These are phyloP conservation scores for Stegana nigrithorax DNA, from an alignment of 2,888 invertebrate genomes.

Conservation along the genomic window DNA sequence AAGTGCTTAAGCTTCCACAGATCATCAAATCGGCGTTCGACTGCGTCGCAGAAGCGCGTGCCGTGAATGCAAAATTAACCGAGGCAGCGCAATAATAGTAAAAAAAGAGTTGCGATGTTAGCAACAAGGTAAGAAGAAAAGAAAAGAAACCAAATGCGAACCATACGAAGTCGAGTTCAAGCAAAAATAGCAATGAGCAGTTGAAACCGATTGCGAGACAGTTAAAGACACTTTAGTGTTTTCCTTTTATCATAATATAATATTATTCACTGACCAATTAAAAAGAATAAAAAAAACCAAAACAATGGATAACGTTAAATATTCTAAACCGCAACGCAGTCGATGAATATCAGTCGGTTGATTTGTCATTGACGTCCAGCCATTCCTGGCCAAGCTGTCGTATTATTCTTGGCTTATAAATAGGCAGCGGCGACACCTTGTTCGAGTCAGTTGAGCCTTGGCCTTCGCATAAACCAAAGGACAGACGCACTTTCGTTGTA, in stretches of 20 bases:
- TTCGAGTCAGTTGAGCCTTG: constrained; percentile 32
- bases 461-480: no score
- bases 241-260: constrained; percentile 30
- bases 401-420: constrained; percentile 45
- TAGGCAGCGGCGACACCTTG: constrained; percentile 35
- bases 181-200: background rate
- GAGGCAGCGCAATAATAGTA: no score
- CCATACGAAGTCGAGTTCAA: background rate
- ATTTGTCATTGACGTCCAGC: constrained; percentile 45
- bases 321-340: constrained; percentile 29
- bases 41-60: constrained; percentile 41
- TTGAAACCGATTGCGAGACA: background rate
- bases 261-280: no score
- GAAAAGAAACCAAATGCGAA: background rate
- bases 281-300: constrained; percentile 43
- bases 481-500: no score
- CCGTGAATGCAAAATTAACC: constrained; percentile 32
- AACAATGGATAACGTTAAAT: no score
- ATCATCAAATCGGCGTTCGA: constrained; percentile 5
- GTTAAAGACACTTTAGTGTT: constrained; percentile 38
- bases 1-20: no score
- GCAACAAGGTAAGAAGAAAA: background rate
- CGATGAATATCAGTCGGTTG: background rate
- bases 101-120: no score
- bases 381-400: no score